These are phyloP conservation scores for Lepus oiostolus DNA, from an alignment of 2,797 vertebrate species.

Conservation along the genomic window DNA sequence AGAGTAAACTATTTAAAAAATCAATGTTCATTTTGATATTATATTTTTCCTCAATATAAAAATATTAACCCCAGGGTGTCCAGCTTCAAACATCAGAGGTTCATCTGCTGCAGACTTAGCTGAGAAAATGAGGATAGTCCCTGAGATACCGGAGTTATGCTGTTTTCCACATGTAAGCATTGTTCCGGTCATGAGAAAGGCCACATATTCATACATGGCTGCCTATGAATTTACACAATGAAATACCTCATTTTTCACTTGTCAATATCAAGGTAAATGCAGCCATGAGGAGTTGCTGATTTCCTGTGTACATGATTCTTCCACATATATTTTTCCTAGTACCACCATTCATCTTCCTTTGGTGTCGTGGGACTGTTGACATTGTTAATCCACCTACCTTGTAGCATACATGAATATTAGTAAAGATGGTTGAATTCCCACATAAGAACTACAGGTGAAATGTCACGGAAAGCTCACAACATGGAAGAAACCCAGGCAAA, in stretches of 20 bases:
- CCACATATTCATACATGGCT: background rate
- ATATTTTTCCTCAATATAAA: constrained; percentile 25
- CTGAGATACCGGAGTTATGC: background rate
- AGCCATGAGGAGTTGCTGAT: background rate
- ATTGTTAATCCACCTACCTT: constrained; percentile 43
- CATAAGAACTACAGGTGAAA: background rate
- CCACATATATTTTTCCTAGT: background rate
- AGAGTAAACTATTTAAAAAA: background rate
- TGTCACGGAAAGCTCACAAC: background rate
- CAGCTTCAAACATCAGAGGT: background rate
- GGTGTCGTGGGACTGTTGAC: background rate
- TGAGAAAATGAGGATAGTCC: background rate
- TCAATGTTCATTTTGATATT: background rate
- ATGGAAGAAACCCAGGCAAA: background rate
- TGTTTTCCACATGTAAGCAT: background rate
- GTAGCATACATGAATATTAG: background rate
- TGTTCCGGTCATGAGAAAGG: background rate
- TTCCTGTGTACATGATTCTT: background rate
- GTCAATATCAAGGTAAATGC: background rate
- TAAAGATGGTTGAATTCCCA: background rate
- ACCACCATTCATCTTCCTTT: background rate
- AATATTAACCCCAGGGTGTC: background rate
- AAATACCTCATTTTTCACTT: background rate
- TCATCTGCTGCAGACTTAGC: constrained; percentile 18
- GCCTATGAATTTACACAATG: background rate